Evolutionary conservation across 2,888 invertebrate species (phyloP).

Genomic region (Euproctis similis): DNA sequence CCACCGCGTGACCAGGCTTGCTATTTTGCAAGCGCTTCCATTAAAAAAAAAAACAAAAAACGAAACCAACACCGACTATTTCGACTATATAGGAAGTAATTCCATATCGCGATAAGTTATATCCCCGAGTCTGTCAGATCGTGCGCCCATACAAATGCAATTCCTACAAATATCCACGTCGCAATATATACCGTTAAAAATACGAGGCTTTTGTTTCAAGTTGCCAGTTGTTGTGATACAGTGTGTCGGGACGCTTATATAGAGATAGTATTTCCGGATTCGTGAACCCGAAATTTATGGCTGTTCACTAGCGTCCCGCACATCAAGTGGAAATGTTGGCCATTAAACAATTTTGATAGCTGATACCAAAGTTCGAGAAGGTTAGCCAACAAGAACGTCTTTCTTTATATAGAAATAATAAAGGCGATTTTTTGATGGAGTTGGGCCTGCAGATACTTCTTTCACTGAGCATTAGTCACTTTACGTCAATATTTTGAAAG

Average conservation of each 20-base stretch:
- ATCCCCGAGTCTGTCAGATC: slow-evolving; percentile 10
- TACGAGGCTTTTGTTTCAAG: slow-evolving; percentile 28
- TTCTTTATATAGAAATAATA: neutral
- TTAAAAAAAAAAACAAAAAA: no score
- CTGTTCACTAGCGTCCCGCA: slow-evolving; percentile 37
- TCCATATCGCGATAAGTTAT: slow-evolving; percentile 15
- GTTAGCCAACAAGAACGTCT: slow-evolving; percentile 10
- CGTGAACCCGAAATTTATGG: slow-evolving; percentile 47
- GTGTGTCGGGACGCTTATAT: slow-evolving; percentile 26
- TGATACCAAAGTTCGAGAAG: slow-evolving; percentile 25
- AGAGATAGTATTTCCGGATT: slow-evolving; percentile 42
- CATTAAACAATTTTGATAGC: slow-evolving; percentile 52
- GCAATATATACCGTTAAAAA: no score
- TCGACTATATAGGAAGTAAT: no score
- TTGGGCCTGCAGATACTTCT: no score
- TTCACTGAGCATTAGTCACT: no score
- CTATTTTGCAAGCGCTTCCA: no score
- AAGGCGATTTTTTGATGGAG: neutral
- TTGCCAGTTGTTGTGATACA: slow-evolving; percentile 24
- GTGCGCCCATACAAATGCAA: slow-evolving; percentile 17
- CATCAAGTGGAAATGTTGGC: slow-evolving; percentile 39
- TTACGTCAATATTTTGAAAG: no score
- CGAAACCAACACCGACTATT: no score
- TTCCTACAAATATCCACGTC: slow-evolving; percentile 23
- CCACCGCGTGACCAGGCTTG: no score